phyloP scores from a whole-genome alignment of 2,797 vertebrate species.

The Dryobates pubescens region DNA sequence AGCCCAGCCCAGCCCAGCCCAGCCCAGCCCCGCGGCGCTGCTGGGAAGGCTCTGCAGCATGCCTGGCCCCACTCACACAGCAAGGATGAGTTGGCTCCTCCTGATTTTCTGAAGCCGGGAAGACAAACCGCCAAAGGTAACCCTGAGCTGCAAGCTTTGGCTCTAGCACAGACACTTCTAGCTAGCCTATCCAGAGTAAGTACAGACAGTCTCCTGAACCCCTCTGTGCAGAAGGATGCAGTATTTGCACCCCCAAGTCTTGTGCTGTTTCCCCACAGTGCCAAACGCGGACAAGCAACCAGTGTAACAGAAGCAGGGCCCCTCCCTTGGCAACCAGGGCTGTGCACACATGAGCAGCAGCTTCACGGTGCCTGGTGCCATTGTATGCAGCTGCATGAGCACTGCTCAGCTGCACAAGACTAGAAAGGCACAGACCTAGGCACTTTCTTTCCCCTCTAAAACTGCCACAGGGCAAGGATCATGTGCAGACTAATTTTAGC shows the following conservation, averaged over 20 bases:
- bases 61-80: background rate
- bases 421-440: background rate
- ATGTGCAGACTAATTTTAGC: background rate
- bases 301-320: background rate
- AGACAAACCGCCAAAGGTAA: background rate
- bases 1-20: background rate
- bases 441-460: background rate
- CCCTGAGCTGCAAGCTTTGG: background rate
- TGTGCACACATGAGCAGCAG: background rate
- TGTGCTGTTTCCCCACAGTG: background rate
- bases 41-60: background rate
- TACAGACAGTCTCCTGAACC: background rate
- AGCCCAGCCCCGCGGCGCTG: rapidly evolving
- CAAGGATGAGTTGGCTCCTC: background rate
- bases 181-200: rapidly evolving
- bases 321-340: background rate
- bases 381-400: background rate
- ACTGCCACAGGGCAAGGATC: background rate
- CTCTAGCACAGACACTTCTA: background rate
- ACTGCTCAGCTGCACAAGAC: background rate
- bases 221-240: background rate
- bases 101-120: background rate
- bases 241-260: background rate
- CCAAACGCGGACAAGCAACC: background rate
- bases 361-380: background rate